These are phyloP conservation scores for Drosophila jambulina DNA, from an alignment of 1,140 invertebrate genomes.

Conservation along the genomic window DNA sequence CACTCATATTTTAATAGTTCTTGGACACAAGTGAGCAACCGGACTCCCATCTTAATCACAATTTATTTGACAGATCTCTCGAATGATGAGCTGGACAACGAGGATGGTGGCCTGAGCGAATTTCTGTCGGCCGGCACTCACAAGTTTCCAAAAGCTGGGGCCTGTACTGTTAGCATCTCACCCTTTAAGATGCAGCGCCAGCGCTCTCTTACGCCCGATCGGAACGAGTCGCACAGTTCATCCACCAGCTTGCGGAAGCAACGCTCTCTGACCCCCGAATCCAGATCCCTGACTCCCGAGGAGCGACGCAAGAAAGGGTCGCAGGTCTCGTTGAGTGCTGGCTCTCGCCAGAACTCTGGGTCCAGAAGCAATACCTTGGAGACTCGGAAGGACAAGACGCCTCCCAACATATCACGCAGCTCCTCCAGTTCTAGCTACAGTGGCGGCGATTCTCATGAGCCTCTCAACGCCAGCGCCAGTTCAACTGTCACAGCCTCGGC, in stretches of 20 bases:
- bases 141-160: constrained; percentile 56
- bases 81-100: constrained; percentile 83
- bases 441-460: constrained; percentile 66
- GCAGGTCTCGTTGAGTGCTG: constrained; percentile 66
- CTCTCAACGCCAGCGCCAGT: constrained; percentile 44
- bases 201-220: constrained; percentile 77
- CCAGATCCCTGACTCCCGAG: constrained; percentile 78
- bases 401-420: constrained; percentile 76
- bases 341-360: constrained; percentile 76
- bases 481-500: constrained; percentile 12
- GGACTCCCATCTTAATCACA: neutral
- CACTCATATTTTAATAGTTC: neutral
- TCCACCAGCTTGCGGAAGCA: constrained; percentile 80
- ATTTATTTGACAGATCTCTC: constrained; percentile 71
- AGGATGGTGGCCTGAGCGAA: constrained; percentile 71
- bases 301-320: constrained; percentile 80
- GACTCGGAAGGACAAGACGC: constrained; percentile 72
- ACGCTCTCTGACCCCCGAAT: constrained; percentile 82
- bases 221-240: constrained; percentile 81
- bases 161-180: constrained; percentile 56
- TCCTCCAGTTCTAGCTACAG: constrained; percentile 85
- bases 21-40: neutral
- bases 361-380: constrained; percentile 81
- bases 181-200: constrained; percentile 77
- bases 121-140: constrained; percentile 72